A percentile compares a stretch with the other conserved stretches of the same genome.
These are phyloP conservation scores for Leucoraja erinaceus DNA, from an alignment of 2,113 vertebrate genomes.

Conservation along the genomic window DNA sequence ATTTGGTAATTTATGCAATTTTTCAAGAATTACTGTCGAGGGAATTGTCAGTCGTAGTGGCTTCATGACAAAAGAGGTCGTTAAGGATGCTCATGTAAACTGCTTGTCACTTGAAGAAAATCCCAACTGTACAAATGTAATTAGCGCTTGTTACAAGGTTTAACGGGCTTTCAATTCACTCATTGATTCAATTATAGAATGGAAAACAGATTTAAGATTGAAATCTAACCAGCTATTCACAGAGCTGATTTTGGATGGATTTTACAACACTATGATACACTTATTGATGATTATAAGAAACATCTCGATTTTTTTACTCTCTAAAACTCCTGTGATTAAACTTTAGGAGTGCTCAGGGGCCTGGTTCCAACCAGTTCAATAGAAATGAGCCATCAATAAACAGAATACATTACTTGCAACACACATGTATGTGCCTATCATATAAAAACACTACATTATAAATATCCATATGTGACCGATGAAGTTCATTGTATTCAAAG, in stretches of 20 bases:
- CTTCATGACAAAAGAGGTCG: background rate
- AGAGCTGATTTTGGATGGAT: background rate
- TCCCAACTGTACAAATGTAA: constrained; percentile 2
- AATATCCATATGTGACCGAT: no score
- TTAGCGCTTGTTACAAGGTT: background rate
- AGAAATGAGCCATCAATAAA: background rate
- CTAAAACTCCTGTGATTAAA: background rate
- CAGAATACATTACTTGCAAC: background rate
- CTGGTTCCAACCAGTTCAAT: background rate
- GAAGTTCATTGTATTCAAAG: background rate
- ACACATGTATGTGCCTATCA: background rate
- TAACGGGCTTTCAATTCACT: background rate
- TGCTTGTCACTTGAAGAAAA: background rate
- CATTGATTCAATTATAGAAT: background rate
- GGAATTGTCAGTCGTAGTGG: background rate
- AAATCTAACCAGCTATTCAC: background rate
- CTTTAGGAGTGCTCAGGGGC: background rate
- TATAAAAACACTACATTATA: background rate
- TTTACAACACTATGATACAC: background rate
- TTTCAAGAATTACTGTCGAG: background rate
- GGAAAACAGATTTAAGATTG: background rate
- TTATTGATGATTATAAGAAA: background rate
- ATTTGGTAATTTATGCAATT: background rate
- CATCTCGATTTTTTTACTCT: background rate
- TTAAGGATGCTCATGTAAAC: background rate